Conservation (phyloP, 2,888 invertebrate genomes). For the Drosophila recens region DNA sequence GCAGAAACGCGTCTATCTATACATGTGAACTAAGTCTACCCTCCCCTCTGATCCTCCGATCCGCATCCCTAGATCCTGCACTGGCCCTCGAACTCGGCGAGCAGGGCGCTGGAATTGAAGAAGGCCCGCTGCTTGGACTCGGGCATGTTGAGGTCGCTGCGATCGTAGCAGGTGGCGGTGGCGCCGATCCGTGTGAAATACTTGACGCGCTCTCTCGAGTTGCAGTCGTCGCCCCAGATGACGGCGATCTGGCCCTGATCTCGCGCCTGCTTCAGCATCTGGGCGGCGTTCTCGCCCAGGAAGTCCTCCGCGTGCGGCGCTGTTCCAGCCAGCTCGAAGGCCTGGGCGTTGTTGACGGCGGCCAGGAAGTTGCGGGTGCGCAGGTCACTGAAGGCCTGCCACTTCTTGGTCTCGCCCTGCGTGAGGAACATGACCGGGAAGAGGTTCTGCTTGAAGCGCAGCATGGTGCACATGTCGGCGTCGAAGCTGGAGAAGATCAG, state of each 20-base stretch:
- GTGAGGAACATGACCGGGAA: conserved; percentile 97
- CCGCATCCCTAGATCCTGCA: conserved; percentile 49
- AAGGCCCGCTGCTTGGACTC: conserved; percentile 74
- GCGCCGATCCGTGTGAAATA: conserved; percentile 94
- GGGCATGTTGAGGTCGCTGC: conserved; percentile 88
- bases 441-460: conserved; percentile 97
- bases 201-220: conserved; percentile 93
- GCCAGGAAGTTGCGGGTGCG: conserved; percentile 92
- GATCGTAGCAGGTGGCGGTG: conserved; percentile 98
- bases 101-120: conserved; percentile 73
- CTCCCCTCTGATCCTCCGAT: conserved; percentile 19
- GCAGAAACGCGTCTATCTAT: conserved; percentile 14
- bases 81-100: conserved; percentile 77
- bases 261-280: conserved; percentile 89
- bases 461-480: conserved; percentile 97
- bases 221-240: conserved; percentile 98
- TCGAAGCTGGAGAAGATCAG: conserved; percentile 98
- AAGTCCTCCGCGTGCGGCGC: conserved; percentile 97
- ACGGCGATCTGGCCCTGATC: conserved; percentile 94
- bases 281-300: conserved; percentile 89
- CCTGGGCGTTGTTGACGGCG: conserved; percentile 93
- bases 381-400: conserved; percentile 92
- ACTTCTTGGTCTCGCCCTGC: conserved; percentile 82
- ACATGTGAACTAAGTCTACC: conserved; percentile 35
- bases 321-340: conserved; percentile 94